phyloP scores from a whole-genome alignment of 2,797 vertebrate species.

The Peromyscus eremicus region DNA sequence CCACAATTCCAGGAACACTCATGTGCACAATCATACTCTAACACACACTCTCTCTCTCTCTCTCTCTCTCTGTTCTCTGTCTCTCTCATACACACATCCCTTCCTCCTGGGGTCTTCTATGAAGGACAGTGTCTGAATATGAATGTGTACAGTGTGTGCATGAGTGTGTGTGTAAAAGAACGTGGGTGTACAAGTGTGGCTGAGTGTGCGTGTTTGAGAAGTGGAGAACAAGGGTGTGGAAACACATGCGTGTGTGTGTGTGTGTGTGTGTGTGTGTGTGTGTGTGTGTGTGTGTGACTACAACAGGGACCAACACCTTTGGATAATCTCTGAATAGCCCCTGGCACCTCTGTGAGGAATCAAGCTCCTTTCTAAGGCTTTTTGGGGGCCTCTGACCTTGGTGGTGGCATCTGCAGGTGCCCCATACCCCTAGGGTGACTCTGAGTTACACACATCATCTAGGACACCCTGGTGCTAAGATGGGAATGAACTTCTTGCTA shows the following conservation, averaged over 20 bases:
- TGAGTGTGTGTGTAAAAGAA: neutral
- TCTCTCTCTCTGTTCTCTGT: neutral
- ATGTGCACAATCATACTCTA: neutral
- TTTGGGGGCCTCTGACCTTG: neutral
- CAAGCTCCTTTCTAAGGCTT: neutral
- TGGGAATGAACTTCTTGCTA: constrained; percentile 48
- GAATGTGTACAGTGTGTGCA: neutral
- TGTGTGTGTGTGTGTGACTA: neutral
- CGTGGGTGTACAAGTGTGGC: neutral
- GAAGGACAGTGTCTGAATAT: neutral
- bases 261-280: neutral
- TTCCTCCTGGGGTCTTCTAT: neutral
- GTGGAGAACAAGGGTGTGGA: neutral
- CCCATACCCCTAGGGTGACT: neutral
- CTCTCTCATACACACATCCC: neutral
- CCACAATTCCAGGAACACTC: neutral
- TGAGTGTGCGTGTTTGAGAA: neutral
- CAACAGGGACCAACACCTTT: neutral
- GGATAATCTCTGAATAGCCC: neutral
- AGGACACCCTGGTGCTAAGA: constrained; percentile 22
- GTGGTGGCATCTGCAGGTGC: neutral
- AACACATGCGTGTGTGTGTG: neutral
- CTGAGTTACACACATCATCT: neutral
- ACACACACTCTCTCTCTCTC: no score
- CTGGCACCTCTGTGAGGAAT: rapidly evolving